Conservation (phyloP, 2,113 vertebrate genomes). For the Agelaius phoeniceus region DNA sequence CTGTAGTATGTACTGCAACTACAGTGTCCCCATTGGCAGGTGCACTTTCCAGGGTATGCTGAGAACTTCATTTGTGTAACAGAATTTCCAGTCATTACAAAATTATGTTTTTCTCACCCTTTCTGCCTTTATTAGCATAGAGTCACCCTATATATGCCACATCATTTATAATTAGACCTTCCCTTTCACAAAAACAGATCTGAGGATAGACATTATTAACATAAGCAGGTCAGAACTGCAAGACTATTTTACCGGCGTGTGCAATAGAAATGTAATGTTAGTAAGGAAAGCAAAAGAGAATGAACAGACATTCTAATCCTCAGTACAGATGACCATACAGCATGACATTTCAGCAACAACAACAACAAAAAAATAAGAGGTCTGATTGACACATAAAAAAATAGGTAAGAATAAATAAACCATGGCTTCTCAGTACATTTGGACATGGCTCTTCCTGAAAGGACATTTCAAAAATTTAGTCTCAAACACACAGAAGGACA, state of each 20-base stretch:
- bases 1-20: background rate
- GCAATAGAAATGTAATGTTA: background rate
- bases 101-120: background rate
- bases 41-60: background rate
- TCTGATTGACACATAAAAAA: background rate
- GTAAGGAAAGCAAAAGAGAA: background rate
- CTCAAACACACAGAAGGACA: background rate
- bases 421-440: rapidly evolving
- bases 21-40: background rate
- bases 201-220: background rate
- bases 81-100: background rate
- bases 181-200: background rate
- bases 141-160: background rate
- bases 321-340: background rate
- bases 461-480: background rate
- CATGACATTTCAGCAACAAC: background rate
- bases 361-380: background rate
- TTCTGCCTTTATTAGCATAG: background rate
- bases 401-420: background rate
- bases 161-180: background rate
- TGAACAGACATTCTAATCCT: background rate
- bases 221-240: background rate
- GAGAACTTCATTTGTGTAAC: background rate
- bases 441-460: background rate
- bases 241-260: background rate